Evolutionary conservation across 2,113 vertebrate species (phyloP), one percentile per base, ranked within the genome.

Genomic region (Chaetops frenatus): DNA sequence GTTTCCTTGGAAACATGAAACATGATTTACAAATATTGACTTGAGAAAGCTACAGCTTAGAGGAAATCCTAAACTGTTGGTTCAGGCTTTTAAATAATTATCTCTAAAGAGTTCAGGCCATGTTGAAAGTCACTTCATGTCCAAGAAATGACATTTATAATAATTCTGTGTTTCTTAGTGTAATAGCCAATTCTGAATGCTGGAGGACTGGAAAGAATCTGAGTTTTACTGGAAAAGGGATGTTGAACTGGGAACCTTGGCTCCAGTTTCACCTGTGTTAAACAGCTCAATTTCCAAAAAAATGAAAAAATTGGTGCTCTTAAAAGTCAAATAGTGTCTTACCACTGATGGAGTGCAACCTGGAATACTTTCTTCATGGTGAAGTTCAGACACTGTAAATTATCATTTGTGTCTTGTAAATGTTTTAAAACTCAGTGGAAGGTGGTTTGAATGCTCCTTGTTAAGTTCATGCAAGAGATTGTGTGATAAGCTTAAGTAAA

Each of bases 21-120:
- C 81, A 81, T 94, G 81, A 94, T 95, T 98, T 97, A 94, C 79
- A 97, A 96, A 97, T 97, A 97, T 74, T 96, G 96, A 97, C 94
- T 97, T 93, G 84, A 73, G 88, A 96, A 96, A 96, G 81, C 92
- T 90, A 56, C 38, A 81, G 86, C 94, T 96, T 97, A 94, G 94
- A 94, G 57, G 70, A 93, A 96, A 95, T 93, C 88, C 81, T 95
- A 82, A 90, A 83, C 73, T 91, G 45, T 96, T 97, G 77, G 94
- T 97, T 97, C 67, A 97, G 81, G 77, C 90, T 95, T 96, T 93
- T 94, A 95, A 96, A 94, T 92, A 95, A 96, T 72, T 96, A 96
- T 95, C 35, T 95, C 70, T 77, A 66, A 96, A 93, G 87, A 90
- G 67, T 95, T 90, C 64, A 90, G 79, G 67, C 87, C 2, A 0